Evolutionary conservation across 1,140 invertebrate species (phyloP).

Genomic region (Drosophila serrata): DNA sequence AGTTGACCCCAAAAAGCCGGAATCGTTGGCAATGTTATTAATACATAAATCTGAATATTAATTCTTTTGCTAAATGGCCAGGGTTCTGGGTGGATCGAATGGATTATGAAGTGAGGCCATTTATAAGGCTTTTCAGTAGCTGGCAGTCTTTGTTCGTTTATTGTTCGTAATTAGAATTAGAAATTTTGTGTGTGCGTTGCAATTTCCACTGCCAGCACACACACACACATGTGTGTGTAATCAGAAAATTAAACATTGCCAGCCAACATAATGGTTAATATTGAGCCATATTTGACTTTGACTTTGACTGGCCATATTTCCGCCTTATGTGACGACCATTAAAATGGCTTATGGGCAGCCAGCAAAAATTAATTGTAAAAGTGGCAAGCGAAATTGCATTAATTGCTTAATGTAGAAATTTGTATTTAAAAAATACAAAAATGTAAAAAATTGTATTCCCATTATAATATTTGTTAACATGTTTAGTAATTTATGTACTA

Average conservation of each 20-base stretch:
- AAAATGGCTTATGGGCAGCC: conserved; percentile 54
- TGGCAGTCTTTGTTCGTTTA: conserved; percentile 65
- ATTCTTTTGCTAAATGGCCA: conserved; percentile 49
- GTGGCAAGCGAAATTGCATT: not conserved
- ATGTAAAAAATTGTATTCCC: not conserved
- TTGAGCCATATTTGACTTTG: conserved; percentile 54
- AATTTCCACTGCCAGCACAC: conserved; percentile 44
- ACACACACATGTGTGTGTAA: conserved; percentile 63
- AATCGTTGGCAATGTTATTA: conserved; percentile 65
- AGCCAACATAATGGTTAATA: conserved; percentile 63
- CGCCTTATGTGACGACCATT: conserved; percentile 66
- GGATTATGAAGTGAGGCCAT: conserved; percentile 71
- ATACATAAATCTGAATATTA: conserved; percentile 82
- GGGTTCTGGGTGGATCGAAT: conserved; percentile 22
- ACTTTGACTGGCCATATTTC: conserved; percentile 53
- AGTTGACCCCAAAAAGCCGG: conserved; percentile 60
- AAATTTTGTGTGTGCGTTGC: conserved; percentile 73
- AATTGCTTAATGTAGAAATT: not conserved
- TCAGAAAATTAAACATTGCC: conserved; percentile 71
- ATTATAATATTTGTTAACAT: not conserved
- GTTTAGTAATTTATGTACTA: conserved; percentile 62
- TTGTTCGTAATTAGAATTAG: conserved; percentile 79
- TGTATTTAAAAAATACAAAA: not conserved
- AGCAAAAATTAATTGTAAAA: conserved; percentile 48
- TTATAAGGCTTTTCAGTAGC: conserved; percentile 58